Evolutionary conservation across 2,113 vertebrate genomes (phyloP).

Genomic region (Gavia stellata): DNA sequence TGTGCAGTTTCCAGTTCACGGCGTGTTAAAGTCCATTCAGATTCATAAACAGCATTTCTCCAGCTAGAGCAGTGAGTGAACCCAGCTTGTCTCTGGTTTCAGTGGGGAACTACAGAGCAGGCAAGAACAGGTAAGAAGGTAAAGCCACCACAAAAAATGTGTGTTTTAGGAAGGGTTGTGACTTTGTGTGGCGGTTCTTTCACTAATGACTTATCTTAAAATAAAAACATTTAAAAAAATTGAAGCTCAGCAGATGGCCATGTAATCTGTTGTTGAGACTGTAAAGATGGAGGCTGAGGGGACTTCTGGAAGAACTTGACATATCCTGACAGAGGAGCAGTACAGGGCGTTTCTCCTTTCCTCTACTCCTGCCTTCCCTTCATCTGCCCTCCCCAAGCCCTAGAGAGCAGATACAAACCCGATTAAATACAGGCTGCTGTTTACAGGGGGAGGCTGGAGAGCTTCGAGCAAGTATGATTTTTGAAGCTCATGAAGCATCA

Average conservation of each 20-base stretch:
- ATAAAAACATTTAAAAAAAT: not conserved
- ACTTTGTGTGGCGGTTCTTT: not conserved
- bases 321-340: not conserved
- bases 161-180: not conserved
- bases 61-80: not conserved
- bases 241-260: not conserved
- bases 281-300: not conserved
- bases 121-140: not conserved
- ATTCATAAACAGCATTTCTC: not conserved
- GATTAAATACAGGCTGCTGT: not conserved
- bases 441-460: not conserved
- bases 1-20: not conserved
- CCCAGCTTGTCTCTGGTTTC: not conserved
- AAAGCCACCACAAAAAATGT: not conserved
- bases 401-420: not conserved
- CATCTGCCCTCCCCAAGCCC: not conserved
- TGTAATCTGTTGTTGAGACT: constrained; percentile 3
- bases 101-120: not conserved
- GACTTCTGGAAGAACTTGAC: not conserved
- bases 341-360: not conserved
- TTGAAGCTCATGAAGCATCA: not conserved
- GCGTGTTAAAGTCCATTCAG: not conserved
- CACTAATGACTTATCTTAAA: not conserved
- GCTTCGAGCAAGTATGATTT: not conserved
- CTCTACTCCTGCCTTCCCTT: not conserved